These are phyloP conservation scores for Malurus leucopterus DNA, from an alignment of 2,797 vertebrate species.

Conservation along the genomic window DNA sequence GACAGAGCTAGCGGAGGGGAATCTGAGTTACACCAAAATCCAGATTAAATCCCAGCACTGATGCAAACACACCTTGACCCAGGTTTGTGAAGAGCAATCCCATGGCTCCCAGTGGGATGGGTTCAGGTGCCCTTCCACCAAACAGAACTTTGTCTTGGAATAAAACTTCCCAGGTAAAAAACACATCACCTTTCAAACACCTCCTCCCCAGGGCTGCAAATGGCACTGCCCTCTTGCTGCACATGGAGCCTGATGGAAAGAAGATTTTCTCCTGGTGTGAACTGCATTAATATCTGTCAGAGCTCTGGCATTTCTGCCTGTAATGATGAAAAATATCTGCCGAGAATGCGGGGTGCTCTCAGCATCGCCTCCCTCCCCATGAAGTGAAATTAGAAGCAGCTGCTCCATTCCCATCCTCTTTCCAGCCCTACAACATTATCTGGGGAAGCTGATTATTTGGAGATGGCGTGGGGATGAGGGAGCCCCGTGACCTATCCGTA, in stretches of 20 bases:
- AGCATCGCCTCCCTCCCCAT: neutral
- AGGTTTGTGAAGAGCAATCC: accelerated
- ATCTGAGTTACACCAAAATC: accelerated
- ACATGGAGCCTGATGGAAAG: slow-evolving; percentile 70
- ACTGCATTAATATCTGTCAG: slow-evolving; percentile 77
- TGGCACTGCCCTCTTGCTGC: slow-evolving; percentile 73
- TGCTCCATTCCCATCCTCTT: neutral
- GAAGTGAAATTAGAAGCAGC: slow-evolving; percentile 39
- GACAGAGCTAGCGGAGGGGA: neutral
- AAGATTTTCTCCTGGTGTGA: slow-evolving; percentile 73
- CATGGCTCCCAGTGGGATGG: accelerated
- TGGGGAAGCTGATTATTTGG: neutral
- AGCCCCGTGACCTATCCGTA: neutral
- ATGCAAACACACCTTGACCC: neutral
- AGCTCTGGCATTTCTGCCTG: slow-evolving; percentile 74
- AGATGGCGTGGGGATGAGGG: neutral
- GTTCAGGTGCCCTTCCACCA: neutral
- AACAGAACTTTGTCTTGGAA: neutral
- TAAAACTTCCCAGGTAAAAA: neutral
- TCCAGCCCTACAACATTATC: neutral
- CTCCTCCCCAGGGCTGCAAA: slow-evolving; percentile 44
- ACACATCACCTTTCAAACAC: slow-evolving; percentile 12
- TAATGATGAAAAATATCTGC: slow-evolving; percentile 79
- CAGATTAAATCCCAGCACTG: neutral
- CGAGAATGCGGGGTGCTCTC: slow-evolving; percentile 49